Evolutionary conservation across 2,113 vertebrate species (phyloP).

Genomic region (Phoxinus phoxinus): DNA sequence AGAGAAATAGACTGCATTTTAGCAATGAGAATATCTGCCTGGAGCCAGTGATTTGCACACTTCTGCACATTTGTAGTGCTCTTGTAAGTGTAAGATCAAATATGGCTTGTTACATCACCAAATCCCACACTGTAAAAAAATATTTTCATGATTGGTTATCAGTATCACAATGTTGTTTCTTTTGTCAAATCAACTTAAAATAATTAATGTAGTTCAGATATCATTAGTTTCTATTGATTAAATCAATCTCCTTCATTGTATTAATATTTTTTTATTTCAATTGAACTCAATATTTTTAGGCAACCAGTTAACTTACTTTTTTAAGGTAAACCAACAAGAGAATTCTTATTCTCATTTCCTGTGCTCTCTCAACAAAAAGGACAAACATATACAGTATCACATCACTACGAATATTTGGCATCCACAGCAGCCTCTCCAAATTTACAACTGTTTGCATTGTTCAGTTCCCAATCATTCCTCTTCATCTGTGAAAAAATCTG

Average conservation of each 20-base stretch:
- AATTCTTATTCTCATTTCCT: background rate
- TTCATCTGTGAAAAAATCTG: slow-evolving; percentile 22
- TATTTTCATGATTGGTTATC: no score
- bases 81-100: background rate
- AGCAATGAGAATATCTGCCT: background rate
- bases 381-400: slow-evolving; percentile 1
- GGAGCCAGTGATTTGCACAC: background rate
- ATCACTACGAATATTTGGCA: background rate
- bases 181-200: no score
- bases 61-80: background rate
- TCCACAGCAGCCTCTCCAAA: slow-evolving; percentile 8
- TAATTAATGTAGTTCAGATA: no score
- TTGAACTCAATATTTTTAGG: no score
- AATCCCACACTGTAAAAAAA: no score
- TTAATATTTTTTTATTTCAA: no score
- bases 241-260: no score
- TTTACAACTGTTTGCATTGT: background rate
- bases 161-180: no score
- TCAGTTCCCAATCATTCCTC: slow-evolving; percentile 14
- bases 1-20: background rate
- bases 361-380: background rate
- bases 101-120: background rate
- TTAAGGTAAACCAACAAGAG: no score
- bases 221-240: no score
- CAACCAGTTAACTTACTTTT: no score